A percentile compares a stretch with the other conserved stretches of the same genome.
Conservation (phyloP, 2,113 vertebrate species). For the Aramus guarauna region DNA sequence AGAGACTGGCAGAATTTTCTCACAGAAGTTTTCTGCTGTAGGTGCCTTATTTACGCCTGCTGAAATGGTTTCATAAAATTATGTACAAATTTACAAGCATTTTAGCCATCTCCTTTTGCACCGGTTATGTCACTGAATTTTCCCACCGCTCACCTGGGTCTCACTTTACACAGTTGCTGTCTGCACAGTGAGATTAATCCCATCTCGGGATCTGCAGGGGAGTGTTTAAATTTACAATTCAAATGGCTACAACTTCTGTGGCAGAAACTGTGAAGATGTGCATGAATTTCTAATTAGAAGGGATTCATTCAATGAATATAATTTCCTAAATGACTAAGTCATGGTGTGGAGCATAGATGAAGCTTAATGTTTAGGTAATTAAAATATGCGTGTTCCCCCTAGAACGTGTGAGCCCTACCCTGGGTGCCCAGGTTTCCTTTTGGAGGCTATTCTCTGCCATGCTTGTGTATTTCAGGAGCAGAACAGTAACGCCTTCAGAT, state of each 20-base stretch:
- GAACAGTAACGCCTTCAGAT: neutral
- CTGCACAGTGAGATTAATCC: neutral
- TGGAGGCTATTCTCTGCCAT: neutral
- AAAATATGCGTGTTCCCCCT: neutral
- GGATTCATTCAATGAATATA: neutral
- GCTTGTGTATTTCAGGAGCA: neutral
- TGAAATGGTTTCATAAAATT: neutral
- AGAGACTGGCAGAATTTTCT: neutral
- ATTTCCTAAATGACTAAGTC: neutral
- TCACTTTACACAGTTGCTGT: neutral
- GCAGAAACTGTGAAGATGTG: slow-evolving; percentile 1
- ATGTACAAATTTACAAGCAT: neutral
- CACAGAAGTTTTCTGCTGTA: neutral
- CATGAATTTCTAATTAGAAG: slow-evolving; percentile 7
- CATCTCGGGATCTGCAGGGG: neutral
- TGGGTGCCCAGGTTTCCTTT: neutral
- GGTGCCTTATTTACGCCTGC: neutral
- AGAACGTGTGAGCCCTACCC: neutral
- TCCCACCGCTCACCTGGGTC: neutral
- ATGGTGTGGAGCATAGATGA: neutral
- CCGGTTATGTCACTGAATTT: neutral
- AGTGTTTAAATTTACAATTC: slow-evolving; percentile 33
- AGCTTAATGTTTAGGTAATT: neutral
- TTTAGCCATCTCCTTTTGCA: neutral
- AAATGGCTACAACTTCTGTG: neutral